Percentiles rank a stretch among this genome's conserved stretches.
phyloP scores from a whole-genome alignment of 2,888 invertebrate species.

The Lacanobia oleracea region DNA sequence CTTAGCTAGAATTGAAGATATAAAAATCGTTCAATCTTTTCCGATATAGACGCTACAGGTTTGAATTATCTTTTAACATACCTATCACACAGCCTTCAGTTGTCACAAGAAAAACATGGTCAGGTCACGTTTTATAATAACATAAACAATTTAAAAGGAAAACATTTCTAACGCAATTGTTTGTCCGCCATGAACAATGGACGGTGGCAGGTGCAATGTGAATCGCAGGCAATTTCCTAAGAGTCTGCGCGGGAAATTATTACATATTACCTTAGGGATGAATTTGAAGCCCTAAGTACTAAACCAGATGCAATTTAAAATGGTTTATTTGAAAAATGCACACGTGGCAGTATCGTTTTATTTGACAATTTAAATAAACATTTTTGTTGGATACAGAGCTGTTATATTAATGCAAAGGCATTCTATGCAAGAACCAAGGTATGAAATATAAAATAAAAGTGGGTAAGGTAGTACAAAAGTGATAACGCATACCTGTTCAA shows the following conservation, averaged over 20 bases:
- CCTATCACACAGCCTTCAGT: neutral
- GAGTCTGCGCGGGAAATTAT: constrained; percentile 67
- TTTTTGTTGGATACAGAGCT: neutral
- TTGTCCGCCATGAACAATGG: constrained; percentile 67
- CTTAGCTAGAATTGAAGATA: neutral
- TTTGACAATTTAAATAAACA: neutral
- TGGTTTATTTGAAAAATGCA: constrained; percentile 48
- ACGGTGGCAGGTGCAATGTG: constrained; percentile 71
- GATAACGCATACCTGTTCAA: no score
- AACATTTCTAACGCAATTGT: constrained; percentile 55
- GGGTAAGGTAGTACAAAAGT: no score
- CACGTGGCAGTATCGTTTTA: constrained; percentile 9
- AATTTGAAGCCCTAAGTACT: constrained; percentile 58
- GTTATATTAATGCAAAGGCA: no score
- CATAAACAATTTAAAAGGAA: constrained; percentile 36
- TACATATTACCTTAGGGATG: constrained; percentile 67
- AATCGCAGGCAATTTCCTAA: constrained; percentile 73
- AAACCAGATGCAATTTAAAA: constrained; percentile 49
- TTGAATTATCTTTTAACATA: neutral
- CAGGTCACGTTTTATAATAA: constrained; percentile 9
- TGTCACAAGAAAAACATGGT: neutral
- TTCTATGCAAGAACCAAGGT: no score
- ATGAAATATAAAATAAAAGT: no score
- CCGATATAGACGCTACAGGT: no score
- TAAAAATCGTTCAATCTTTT: neutral